Conservation (phyloP, 2,797 vertebrate species). For the Austrolebias charrua region DNA sequence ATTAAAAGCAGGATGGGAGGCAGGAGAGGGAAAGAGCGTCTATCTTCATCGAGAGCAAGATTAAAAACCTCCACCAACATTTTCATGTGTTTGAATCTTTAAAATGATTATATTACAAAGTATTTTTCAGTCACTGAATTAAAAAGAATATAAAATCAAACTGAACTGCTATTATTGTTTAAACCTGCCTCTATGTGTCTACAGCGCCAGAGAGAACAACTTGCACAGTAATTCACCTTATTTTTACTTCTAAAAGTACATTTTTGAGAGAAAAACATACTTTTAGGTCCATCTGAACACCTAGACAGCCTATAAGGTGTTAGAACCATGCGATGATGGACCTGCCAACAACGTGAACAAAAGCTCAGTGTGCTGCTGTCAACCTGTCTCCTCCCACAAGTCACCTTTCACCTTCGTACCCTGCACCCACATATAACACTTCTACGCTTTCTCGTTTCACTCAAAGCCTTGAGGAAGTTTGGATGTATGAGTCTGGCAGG, state of each 20-base stretch:
- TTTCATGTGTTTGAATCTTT: no score
- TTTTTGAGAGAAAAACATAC: conserved; percentile 8
- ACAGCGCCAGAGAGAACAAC: neutral
- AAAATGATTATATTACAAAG: no score
- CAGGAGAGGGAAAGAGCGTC: no score
- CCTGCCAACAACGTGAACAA: conserved; percentile 58
- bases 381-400: conserved; percentile 59
- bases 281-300: conserved; percentile 6
- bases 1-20: no score
- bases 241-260: neutral
- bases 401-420: conserved; percentile 56
- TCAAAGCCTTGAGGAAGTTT: conserved; percentile 18
- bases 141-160: no score
- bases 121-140: no score
- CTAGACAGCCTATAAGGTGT: conserved; percentile 45
- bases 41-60: no score
- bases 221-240: neutral
- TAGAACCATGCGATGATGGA: conserved; percentile 37
- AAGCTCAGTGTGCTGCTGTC: conserved; percentile 66
- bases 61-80: neutral
- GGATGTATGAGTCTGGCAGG: conserved; percentile 14
- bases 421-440: conserved; percentile 43
- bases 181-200: neutral
- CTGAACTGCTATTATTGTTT: no score
- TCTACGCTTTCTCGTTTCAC: conserved; percentile 24